Percentiles rank a stretch among this genome's conserved stretches.
These are phyloP conservation scores for Pararge aegeria DNA, from an alignment of 1,140 invertebrate species.

Conservation along the genomic window DNA sequence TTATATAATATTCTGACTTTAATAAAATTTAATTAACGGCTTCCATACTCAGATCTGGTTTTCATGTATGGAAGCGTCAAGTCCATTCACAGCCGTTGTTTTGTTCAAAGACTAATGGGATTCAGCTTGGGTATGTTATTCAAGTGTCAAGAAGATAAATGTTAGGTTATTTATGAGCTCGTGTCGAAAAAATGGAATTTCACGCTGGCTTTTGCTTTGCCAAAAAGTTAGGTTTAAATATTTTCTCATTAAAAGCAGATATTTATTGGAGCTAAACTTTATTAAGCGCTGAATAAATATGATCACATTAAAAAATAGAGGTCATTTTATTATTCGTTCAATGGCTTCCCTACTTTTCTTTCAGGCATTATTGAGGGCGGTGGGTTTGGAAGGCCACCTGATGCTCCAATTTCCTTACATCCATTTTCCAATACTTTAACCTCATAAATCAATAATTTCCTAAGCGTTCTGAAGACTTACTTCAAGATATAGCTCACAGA, in stretches of 20 bases:
- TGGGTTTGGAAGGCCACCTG: neutral
- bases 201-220: neutral
- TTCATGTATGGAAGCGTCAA: constrained; percentile 22
- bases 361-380: neutral
- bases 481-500: no score
- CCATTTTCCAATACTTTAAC: no score
- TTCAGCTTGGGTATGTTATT: constrained; percentile 55
- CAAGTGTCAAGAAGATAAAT: constrained; percentile 72
- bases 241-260: constrained; percentile 4
- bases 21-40: neutral
- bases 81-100: constrained; percentile 58
- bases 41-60: neutral
- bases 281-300: no score
- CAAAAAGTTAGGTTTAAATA: constrained; percentile 21
- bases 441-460: no score
- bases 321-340: neutral
- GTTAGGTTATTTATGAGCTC: constrained; percentile 66
- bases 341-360: neutral
- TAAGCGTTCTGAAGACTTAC: no score
- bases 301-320: no score
- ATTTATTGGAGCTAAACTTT: neutral
- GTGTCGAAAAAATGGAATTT: constrained; percentile 40
- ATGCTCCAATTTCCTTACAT: neutral
- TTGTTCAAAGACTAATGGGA: constrained; percentile 68
- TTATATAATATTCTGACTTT: neutral